These are phyloP conservation scores for Danio jaintianensis DNA, from an alignment of 2,797 vertebrate species.

Conservation along the genomic window DNA sequence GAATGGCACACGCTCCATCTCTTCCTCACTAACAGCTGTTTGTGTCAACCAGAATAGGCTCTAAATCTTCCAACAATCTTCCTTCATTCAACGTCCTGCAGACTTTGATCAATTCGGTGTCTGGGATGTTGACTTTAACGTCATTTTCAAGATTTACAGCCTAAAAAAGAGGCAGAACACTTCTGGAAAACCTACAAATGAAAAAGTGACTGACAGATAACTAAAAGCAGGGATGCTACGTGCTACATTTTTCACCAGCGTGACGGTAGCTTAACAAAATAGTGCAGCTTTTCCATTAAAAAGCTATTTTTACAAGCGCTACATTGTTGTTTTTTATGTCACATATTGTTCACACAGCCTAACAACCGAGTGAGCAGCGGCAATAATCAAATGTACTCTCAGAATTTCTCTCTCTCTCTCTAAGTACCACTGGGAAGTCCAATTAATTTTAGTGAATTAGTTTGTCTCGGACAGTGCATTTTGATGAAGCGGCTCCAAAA, in stretches of 20 bases:
- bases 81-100: slow-evolving; percentile 18
- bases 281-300: slow-evolving; percentile 16
- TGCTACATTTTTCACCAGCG: not conserved
- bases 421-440: not conserved
- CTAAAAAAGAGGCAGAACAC: slow-evolving; percentile 15
- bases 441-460: slow-evolving; percentile 16
- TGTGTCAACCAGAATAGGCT: slow-evolving; percentile 36
- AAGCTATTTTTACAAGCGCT: slow-evolving; percentile 14
- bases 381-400: slow-evolving; percentile 27
- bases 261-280: not conserved
- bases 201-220: slow-evolving; percentile 25
- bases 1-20: slow-evolving; percentile 40
- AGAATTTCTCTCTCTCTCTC: slow-evolving; percentile 6
- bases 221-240: not conserved
- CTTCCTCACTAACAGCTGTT: slow-evolving; percentile 53
- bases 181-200: not conserved
- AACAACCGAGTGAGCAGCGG: not conserved
- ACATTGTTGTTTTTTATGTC: slow-evolving; percentile 25
- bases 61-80: slow-evolving; percentile 35
- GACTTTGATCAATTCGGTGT: slow-evolving; percentile 21
- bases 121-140: not conserved
- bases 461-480: slow-evolving; percentile 2
- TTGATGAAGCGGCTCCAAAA: not conserved
- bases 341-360: slow-evolving; percentile 5
- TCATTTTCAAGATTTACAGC: slow-evolving; percentile 31